phyloP scores from a whole-genome alignment of 2,797 vertebrate species.

The Australoheros facetus region DNA sequence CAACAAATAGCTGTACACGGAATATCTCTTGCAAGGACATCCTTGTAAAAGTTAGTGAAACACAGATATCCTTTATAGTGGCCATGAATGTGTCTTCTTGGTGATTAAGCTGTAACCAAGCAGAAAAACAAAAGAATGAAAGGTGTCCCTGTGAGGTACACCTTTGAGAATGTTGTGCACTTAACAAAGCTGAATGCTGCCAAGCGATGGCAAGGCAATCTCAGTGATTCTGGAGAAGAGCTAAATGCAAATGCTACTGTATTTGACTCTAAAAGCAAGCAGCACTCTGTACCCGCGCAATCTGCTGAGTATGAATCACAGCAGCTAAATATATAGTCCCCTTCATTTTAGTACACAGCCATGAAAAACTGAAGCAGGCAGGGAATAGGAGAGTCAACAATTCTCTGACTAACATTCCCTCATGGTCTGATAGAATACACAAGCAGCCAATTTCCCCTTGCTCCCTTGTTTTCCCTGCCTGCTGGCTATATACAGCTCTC shows the following conservation, averaged over 20 bases:
- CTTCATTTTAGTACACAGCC: conserved; percentile 48
- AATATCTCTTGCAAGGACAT: conserved; percentile 4
- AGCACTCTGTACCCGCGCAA: conserved; percentile 37
- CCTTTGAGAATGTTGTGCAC: neutral
- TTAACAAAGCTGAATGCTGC: neutral
- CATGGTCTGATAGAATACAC: conserved; percentile 61
- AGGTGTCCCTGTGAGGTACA: neutral
- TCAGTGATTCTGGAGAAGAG: neutral
- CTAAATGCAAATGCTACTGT: conserved; percentile 24
- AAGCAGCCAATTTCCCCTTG: conserved; percentile 68
- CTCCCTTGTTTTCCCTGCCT: conserved; percentile 67
- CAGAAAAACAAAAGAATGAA: neutral
- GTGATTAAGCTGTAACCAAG: neutral
- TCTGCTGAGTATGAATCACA: conserved; percentile 68
- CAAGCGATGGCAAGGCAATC: neutral
- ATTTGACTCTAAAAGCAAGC: conserved; percentile 24
- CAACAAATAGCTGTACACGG: neutral
- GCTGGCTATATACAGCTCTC: conserved; percentile 61
- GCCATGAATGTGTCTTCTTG: neutral
- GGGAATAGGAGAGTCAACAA: conserved; percentile 62
- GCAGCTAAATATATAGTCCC: conserved; percentile 64
- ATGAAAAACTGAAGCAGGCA: conserved; percentile 56
- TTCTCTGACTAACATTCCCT: conserved; percentile 63
- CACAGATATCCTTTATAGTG: neutral
- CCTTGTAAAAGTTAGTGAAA: neutral